Percentiles rank a stretch among this genome's conserved stretches.
Conservation (phyloP, 2,113 vertebrate genomes). For the Ancistrus triradiatus region DNA sequence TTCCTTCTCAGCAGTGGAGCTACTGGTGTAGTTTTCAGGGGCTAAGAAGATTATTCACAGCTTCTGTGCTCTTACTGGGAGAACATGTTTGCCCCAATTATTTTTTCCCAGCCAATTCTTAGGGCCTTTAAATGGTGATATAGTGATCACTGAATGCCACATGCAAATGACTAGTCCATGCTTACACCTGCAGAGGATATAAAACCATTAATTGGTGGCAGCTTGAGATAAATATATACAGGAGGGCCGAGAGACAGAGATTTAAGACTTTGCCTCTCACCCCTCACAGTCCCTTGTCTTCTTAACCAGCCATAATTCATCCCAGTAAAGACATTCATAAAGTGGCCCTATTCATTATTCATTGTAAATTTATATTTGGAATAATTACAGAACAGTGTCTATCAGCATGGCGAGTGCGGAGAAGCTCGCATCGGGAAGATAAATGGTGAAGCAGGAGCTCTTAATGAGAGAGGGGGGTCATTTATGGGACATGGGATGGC, state of each 20-base stretch:
- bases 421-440: slow-evolving; percentile 45
- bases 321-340: slow-evolving; percentile 47
- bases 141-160: neutral
- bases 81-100: neutral
- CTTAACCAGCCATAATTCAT: slow-evolving; percentile 40
- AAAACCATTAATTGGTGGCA: slow-evolving; percentile 1
- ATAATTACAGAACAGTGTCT: slow-evolving; percentile 53
- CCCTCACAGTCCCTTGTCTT: slow-evolving; percentile 22
- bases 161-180: neutral
- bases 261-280: slow-evolving; percentile 8
- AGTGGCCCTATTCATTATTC: slow-evolving; percentile 55
- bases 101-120: slow-evolving; percentile 6
- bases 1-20: slow-evolving; percentile 44
- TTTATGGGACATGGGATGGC: slow-evolving; percentile 35
- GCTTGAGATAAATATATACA: slow-evolving; percentile 1
- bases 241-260: neutral
- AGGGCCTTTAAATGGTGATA: neutral
- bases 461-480: slow-evolving; percentile 54
- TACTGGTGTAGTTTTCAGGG: slow-evolving; percentile 32
- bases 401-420: slow-evolving; percentile 40
- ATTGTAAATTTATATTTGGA: slow-evolving; percentile 52
- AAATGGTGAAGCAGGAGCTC: slow-evolving; percentile 42
- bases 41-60: slow-evolving; percentile 47
- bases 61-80: slow-evolving; percentile 3
- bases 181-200: neutral